Conservation (phyloP, 2,888 invertebrate genomes). For the Hyppa rectilinea region DNA sequence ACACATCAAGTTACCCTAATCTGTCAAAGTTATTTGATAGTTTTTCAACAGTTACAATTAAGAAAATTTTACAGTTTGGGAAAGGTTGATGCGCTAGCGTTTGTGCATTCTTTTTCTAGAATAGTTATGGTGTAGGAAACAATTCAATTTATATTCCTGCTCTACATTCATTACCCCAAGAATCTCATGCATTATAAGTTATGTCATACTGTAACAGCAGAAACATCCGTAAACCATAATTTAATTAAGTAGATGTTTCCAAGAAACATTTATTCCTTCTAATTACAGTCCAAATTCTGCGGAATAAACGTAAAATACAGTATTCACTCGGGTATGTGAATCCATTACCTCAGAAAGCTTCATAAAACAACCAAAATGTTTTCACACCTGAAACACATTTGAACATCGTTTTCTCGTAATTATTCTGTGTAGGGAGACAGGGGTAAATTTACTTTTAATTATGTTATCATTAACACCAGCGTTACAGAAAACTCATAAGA, state of each 20-base stretch:
- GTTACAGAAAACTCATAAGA: conserved; percentile 50
- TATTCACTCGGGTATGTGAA: conserved; percentile 54
- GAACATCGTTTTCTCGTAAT: conserved; percentile 68
- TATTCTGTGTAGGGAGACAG: conserved; percentile 57
- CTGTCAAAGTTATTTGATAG: too few species aligned
- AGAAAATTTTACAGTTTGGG: too few species aligned
- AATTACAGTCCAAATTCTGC: conserved; percentile 59
- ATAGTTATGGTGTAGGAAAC: conserved; percentile 1
- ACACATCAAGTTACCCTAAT: too few species aligned
- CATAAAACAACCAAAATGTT: conserved; percentile 69
- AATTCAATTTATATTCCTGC: conserved; percentile 8
- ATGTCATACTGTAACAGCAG: conserved; percentile 21
- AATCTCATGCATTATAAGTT: conserved; percentile 23
- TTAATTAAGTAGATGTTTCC: conserved; percentile 44
- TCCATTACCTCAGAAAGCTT: conserved; percentile 62
- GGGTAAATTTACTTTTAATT: conserved; percentile 69
- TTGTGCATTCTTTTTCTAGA: background rate
- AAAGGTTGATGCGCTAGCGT: too few species aligned
- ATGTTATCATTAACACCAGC: conserved; percentile 61
- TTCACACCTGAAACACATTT: conserved; percentile 70
- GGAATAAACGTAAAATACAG: conserved; percentile 48
- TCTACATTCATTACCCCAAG: conserved; percentile 1
- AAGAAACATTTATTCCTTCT: conserved; percentile 50
- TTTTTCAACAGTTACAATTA: too few species aligned
- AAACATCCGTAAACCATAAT: conserved; percentile 29